Conservation (phyloP, 2,797 vertebrate species). For the Melopsittacus undulatus region DNA sequence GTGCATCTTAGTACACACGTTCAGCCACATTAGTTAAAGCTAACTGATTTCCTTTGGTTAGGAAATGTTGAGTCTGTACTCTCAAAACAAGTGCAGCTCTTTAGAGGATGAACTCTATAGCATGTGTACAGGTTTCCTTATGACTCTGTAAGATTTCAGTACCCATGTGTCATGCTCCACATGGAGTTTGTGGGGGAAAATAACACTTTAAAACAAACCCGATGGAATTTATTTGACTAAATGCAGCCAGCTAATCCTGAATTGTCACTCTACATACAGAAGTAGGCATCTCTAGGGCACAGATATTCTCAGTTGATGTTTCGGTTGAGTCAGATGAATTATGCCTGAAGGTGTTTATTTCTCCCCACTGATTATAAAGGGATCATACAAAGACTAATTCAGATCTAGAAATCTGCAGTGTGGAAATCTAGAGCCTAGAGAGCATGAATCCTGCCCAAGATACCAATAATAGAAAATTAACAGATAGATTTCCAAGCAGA, state of each 20-base stretch:
- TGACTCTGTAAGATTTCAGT: neutral
- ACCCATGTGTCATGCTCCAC: rapidly evolving
- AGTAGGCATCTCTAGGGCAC: neutral
- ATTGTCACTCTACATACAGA: neutral
- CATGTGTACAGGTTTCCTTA: neutral
- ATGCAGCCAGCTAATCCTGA: neutral
- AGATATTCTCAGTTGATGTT: neutral
- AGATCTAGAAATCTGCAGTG: neutral
- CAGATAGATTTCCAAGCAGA: neutral
- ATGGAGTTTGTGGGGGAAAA: rapidly evolving
- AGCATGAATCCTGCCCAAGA: neutral
- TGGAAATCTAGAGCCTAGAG: neutral
- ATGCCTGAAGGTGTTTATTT: neutral
- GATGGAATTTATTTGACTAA: neutral
- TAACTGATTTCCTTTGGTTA: constrained; percentile 15
- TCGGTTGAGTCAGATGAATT: neutral
- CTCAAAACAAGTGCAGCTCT: neutral
- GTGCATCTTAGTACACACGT: neutral
- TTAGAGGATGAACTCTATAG: neutral
- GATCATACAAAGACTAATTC: neutral
- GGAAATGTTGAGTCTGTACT: neutral
- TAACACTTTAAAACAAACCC: neutral
- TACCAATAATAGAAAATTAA: neutral
- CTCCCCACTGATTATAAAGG: neutral
- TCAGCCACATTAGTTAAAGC: constrained; percentile 9